Evolutionary conservation across 2,113 vertebrate genomes (phyloP).

Genomic region (Tretioscincus oriximinensis): DNA sequence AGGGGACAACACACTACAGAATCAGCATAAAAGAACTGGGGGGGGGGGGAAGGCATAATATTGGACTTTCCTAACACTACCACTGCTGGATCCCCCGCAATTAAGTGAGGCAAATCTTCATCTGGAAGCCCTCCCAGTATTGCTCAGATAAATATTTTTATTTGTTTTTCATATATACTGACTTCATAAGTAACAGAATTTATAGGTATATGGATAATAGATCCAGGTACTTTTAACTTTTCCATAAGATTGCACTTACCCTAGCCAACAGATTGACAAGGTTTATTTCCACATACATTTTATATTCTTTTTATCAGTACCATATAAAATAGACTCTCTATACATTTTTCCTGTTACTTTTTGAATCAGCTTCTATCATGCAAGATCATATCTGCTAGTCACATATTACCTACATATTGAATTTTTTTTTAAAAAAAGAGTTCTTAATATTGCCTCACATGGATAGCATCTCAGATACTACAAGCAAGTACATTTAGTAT

Average conservation of each 20-base stretch:
- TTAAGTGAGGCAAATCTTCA: too few species aligned
- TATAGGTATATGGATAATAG: not conserved
- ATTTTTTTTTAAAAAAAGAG: not conserved
- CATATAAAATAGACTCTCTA: not conserved
- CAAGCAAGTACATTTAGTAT: conserved; percentile 25
- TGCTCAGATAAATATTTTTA: too few species aligned
- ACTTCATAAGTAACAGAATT: too few species aligned
- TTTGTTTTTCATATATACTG: too few species aligned
- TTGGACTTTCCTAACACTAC: too few species aligned
- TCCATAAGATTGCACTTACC: not conserved
- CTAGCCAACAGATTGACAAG: not conserved
- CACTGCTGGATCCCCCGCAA: too few species aligned
- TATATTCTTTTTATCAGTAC: not conserved
- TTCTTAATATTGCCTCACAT: conserved; percentile 11
- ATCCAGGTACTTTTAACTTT: not conserved
- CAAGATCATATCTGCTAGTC: not conserved
- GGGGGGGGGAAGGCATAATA: too few species aligned
- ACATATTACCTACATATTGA: not conserved
- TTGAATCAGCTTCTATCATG: not conserved
- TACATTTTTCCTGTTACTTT: not conserved
- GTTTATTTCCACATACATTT: not conserved
- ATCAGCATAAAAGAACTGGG: too few species aligned
- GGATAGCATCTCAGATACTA: conserved; percentile 6
- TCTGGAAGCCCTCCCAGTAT: too few species aligned
- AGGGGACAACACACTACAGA: too few species aligned